Base-by-base conservation (phyloP, 2,888 invertebrate species). In the Merodon equestris region DNA sequence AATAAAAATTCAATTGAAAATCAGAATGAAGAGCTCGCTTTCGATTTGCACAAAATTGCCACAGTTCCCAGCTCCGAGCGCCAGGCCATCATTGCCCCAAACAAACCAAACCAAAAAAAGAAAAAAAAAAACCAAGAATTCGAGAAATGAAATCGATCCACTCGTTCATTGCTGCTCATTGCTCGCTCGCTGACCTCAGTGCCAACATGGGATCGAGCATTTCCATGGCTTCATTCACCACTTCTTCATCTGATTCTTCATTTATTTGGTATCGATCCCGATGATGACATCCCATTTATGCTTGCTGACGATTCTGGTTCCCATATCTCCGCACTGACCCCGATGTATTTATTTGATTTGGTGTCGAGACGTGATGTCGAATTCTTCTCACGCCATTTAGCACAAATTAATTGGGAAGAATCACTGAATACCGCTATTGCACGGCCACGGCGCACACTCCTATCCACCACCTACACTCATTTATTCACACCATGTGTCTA, bases 341-440 rank as follows among this genome's bases (percentile, higher is more conserved):
- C 72, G 50, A 71, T 66, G 53, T 67, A 68, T 79, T 68, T 63
- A 60, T 79, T 79, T 79, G 73, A 74, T 79, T 79, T 79, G 79
- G 73, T 68, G 73, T 79, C 79, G 68, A 71, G 73, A 73, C 73
- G 73, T 68, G 53, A 79, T 79, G 79, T 79, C 50, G 73, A 79
- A 70, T 79, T 79, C 74, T 79, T 79, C 68, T 67, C 79, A 73
- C 73, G 79, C 68, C 68, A 79, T 79, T 79, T 79, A 68, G 79
- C 79, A 79, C 79, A 68, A 79, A 79, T 79, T 79, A 79, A 79
- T 79, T 79, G 79, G 67, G 58, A 68, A 63, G 73, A 79, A 79
- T 79, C 79, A 64, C 53, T 79, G 79, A 70, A 79, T 60, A 53
- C 44, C 12, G 10, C 13, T 13, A 13, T 1, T 38, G 19, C 15